phyloP scores from a whole-genome alignment of 1,140 invertebrate genomes.

The Marisa cornuarietis region DNA sequence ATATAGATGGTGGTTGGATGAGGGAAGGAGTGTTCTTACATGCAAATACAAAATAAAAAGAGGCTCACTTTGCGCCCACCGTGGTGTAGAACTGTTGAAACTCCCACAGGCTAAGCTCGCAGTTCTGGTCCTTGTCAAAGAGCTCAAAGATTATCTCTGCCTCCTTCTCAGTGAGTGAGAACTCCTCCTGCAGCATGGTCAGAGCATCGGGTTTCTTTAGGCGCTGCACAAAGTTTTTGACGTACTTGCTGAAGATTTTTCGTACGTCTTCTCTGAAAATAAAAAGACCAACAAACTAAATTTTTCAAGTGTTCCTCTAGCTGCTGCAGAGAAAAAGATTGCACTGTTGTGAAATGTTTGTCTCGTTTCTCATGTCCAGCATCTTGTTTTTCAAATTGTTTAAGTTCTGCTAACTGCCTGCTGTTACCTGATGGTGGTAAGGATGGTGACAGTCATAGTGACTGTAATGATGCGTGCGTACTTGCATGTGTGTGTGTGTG shows the following conservation, averaged over 20 bases:
- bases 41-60: neutral
- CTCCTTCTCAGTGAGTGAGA: slow-evolving; percentile 39
- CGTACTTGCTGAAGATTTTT: slow-evolving; percentile 52
- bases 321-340: no score
- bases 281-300: neutral
- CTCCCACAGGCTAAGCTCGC: slow-evolving; percentile 52
- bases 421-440: no score
- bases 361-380: no score
- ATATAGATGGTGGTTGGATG: no score
- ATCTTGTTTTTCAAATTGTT: no score
- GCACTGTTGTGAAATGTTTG: no score
- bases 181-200: slow-evolving; percentile 45
- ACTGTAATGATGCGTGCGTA: neutral
- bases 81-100: slow-evolving; percentile 49
- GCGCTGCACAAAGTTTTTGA: slow-evolving; percentile 42
- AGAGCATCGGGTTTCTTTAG: slow-evolving; percentile 48
- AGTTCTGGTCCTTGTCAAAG: slow-evolving; percentile 52
- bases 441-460: neutral
- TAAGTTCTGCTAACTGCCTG: no score
- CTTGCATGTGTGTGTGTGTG: slow-evolving; percentile 6
- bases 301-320: no score
- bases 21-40: no score
- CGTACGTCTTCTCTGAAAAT: slow-evolving; percentile 44
- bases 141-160: slow-evolving; percentile 51
- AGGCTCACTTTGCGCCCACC: slow-evolving; percentile 46